phyloP scores from a whole-genome alignment of 2,113 vertebrate species.

The human (Homo sapiens) region GRCh38 chr5:145198001-145198500 shows the following conservation, averaged over 20 bases:
- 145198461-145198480: neutral
- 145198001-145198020: neutral
- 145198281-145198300: neutral
- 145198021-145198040: neutral
- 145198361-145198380: neutral
- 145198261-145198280: neutral
- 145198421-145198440: neutral
- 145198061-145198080: neutral
- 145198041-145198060: neutral
- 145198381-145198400: neutral
- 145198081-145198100: neutral
- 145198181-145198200: neutral
- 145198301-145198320: neutral
- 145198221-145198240: neutral
- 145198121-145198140: neutral
- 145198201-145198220: neutral
- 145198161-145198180: constrained; percentile 14
- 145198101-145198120: neutral
- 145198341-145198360: neutral
- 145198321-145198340: neutral
- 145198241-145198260: constrained; percentile 13
- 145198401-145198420: neutral
- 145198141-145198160: constrained; percentile 3
- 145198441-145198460: neutral
- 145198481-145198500: neutral